A percentile compares a stretch with the other conserved stretches of the same genome.
phyloP scores from a whole-genome alignment of 1,140 invertebrate genomes.

The Cherax quadricarinatus region DNA sequence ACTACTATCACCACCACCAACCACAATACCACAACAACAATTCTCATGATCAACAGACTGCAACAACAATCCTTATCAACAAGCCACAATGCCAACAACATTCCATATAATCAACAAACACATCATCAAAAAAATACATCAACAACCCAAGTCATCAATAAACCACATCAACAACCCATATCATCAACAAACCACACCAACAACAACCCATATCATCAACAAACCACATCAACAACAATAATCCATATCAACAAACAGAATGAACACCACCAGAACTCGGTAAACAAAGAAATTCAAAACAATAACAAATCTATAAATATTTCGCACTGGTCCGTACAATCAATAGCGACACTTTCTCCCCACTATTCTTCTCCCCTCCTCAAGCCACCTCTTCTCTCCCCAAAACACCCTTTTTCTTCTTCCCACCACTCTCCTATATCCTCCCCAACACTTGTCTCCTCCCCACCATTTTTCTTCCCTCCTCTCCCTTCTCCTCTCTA shows the following conservation, averaged over 20 bases:
- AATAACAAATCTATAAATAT: conserved; percentile 19
- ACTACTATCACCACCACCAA: no score
- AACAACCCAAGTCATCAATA: neutral
- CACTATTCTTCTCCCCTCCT: neutral
- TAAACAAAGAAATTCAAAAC: neutral
- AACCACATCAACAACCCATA: no score
- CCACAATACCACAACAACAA: neutral
- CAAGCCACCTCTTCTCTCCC: neutral
- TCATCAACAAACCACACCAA: no score
- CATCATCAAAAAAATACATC: no score
- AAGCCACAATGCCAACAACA: no score
- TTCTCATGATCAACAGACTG: neutral
- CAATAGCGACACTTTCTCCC: neutral
- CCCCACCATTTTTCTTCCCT: neutral
- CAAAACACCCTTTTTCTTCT: neutral
- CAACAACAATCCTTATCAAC: no score
- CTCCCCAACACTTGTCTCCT: neutral
- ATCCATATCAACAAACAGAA: neutral
- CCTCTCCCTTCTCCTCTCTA: neutral
- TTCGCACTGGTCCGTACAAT: neutral
- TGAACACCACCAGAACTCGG: neutral
- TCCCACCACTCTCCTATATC: neutral
- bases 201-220: no score
- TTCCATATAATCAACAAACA: no score
- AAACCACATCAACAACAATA: no score